These are phyloP conservation scores for Homarus americanus DNA, from an alignment of 1,140 invertebrate genomes.

Conservation along the genomic window DNA sequence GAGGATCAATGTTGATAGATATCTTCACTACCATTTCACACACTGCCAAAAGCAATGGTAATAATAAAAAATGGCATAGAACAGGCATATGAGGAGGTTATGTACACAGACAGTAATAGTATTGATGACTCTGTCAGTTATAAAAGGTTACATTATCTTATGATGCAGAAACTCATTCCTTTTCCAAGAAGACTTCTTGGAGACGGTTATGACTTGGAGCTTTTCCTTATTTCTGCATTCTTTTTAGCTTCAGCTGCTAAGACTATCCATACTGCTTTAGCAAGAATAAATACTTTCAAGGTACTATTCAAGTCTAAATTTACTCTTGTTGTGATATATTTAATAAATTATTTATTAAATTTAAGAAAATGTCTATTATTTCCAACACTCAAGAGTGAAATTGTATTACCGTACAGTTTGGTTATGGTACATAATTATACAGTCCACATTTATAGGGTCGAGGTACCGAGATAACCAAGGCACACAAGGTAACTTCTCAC, in stretches of 20 bases:
- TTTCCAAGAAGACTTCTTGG: too few relatives aligned
- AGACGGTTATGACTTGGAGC: neutral
- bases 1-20: neutral
- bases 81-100: neutral
- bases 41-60: neutral
- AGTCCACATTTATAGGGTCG: too few relatives aligned
- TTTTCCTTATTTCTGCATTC: neutral
- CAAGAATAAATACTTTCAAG: too few relatives aligned
- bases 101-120: neutral
- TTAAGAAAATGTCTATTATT: neutral
- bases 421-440: too few relatives aligned
- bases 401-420: too few relatives aligned
- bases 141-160: too few relatives aligned
- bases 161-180: too few relatives aligned
- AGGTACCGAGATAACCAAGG: too few relatives aligned
- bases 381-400: too few relatives aligned
- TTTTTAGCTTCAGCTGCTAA: neutral
- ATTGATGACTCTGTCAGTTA: neutral
- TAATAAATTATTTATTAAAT: neutral
- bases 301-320: neutral
- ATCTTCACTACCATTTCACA: neutral
- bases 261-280: neutral
- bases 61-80: neutral
- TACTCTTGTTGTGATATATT: neutral
- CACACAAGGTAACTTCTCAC: too few relatives aligned